These are phyloP conservation scores for Bombyx mandarina DNA, from an alignment of 1,140 invertebrate species.

Conservation along the genomic window DNA sequence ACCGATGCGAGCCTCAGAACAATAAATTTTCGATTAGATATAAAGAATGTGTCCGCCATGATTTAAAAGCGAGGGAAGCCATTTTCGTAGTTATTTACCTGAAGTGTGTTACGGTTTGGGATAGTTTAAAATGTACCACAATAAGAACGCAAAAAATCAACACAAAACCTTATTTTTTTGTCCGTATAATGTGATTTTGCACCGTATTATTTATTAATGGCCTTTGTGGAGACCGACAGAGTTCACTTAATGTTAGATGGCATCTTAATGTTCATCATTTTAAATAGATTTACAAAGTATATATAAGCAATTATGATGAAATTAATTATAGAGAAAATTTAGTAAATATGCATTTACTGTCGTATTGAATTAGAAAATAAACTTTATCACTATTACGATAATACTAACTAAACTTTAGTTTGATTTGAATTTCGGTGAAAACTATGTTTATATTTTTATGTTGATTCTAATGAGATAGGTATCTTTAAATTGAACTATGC, in stretches of 20 bases:
- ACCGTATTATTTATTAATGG: slow-evolving; percentile 39
- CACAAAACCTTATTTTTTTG: slow-evolving; percentile 28
- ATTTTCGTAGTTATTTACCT: slow-evolving; percentile 60
- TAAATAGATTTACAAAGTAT: too few relatives aligned
- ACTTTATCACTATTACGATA: too few relatives aligned
- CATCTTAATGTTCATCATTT: too few relatives aligned
- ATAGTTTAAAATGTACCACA: slow-evolving; percentile 61
- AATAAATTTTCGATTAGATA: slow-evolving; percentile 71
- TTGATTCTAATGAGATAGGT: too few relatives aligned
- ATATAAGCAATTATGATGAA: too few relatives aligned
- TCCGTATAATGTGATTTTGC: slow-evolving; percentile 47
- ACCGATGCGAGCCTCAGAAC: slow-evolving; percentile 48
- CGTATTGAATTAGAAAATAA: too few relatives aligned
- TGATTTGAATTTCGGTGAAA: too few relatives aligned
- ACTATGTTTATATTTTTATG: too few relatives aligned
- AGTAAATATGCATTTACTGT: too few relatives aligned
- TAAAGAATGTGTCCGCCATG: slow-evolving; percentile 46
- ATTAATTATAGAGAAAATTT: too few relatives aligned
- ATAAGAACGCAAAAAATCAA: slow-evolving; percentile 32
- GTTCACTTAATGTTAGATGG: slow-evolving; percentile 1
- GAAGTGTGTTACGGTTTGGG: slow-evolving; percentile 34
- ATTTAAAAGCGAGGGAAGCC: slow-evolving; percentile 50
- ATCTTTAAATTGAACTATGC: too few relatives aligned
- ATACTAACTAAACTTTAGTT: too few relatives aligned
- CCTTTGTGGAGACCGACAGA: slow-evolving; percentile 35